Percentiles rank a stretch among this genome's conserved stretches.
Conservation (phyloP, 2,113 vertebrate species). For the Bothrops jararaca region DNA sequence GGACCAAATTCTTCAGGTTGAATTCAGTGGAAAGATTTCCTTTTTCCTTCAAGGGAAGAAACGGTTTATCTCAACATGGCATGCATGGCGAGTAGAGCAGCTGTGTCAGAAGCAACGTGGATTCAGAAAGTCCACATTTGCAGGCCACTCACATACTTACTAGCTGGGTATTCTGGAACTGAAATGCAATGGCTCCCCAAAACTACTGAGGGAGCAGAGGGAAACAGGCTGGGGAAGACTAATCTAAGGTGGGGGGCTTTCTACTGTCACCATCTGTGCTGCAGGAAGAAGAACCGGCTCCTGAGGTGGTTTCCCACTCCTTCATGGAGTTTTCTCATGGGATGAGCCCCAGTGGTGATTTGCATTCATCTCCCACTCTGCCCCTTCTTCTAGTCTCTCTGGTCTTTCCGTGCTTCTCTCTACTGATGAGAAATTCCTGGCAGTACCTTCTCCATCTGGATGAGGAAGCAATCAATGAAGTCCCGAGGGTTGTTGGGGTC, state of each 20-base stretch:
- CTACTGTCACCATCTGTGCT: background rate
- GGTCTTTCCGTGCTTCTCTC: background rate
- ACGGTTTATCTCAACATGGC: background rate
- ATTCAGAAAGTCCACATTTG: background rate
- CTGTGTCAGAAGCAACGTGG: background rate
- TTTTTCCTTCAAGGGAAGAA: constrained; percentile 51
- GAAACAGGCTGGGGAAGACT: background rate
- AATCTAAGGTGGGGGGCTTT: background rate
- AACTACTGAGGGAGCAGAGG: background rate
- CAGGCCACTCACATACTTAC: background rate
- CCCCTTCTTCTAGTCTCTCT: background rate
- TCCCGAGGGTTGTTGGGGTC: constrained; percentile 71
- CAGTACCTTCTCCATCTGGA: constrained; percentile 72
- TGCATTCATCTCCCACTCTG: background rate
- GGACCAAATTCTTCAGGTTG: constrained; percentile 60
- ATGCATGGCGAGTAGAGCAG: background rate
- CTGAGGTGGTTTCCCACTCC: background rate
- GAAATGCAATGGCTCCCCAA: background rate
- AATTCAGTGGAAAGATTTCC: constrained; percentile 59
- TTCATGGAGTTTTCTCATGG: too few species aligned
- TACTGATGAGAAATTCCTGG: too few species aligned
- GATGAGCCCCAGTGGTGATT: background rate
- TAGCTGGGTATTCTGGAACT: background rate
- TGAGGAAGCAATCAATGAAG: constrained; percentile 82
- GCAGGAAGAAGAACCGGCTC: background rate